phyloP scores from a whole-genome alignment of 2,888 invertebrate genomes.

The Hemistola chrysoprasaria region DNA sequence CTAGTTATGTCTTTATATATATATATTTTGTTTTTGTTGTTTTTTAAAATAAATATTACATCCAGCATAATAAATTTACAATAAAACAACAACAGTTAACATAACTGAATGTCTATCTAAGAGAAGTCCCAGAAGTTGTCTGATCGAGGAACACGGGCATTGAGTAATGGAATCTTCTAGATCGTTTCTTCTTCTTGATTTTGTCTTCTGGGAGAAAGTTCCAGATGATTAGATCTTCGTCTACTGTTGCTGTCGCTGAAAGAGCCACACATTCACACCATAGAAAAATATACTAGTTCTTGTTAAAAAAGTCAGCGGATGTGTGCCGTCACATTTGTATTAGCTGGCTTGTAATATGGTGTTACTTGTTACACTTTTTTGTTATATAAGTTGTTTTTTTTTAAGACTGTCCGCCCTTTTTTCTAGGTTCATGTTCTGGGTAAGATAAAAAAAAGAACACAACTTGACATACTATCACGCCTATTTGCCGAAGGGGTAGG shows the following conservation, averaged over 20 bases:
- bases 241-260: slow-evolving; percentile 70
- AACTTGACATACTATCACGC: too few species aligned
- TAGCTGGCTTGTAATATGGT: too few species aligned
- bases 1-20: background rate
- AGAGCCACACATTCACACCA: slow-evolving; percentile 22
- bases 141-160: slow-evolving; percentile 59
- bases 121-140: slow-evolving; percentile 46
- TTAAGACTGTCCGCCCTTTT: too few species aligned
- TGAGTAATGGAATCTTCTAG: slow-evolving; percentile 45
- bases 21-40: background rate
- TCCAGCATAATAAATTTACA: slow-evolving; percentile 19
- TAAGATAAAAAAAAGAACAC: too few species aligned
- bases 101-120: slow-evolving; percentile 44
- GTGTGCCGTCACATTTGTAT: too few species aligned
- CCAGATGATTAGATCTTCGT: slow-evolving; percentile 74
- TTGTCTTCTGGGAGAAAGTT: slow-evolving; percentile 70
- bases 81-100: too few species aligned
- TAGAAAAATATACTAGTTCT: too few species aligned
- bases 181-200: slow-evolving; percentile 36
- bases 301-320: too few species aligned
- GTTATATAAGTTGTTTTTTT: too few species aligned
- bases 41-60: slow-evolving; percentile 12
- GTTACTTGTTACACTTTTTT: too few species aligned
- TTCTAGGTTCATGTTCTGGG: too few species aligned
- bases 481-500: too few species aligned